Evolutionary conservation across 1,140 invertebrate species (phyloP).

Genomic region (Meloidogyne hapla): DNA sequence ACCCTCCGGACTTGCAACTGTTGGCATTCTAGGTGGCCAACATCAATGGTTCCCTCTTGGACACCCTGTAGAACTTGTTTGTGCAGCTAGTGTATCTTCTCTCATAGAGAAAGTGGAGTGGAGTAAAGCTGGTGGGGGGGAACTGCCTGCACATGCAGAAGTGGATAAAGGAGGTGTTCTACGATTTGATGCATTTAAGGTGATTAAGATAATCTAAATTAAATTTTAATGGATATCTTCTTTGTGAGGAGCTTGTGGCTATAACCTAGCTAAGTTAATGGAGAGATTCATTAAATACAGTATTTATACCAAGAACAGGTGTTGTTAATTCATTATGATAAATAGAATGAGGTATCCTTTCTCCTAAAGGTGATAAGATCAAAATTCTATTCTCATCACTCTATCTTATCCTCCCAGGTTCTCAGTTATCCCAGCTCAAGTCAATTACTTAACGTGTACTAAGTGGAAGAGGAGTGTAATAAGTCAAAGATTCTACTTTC

Average conservation of each 20-base stretch:
- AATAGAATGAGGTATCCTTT: not conserved
- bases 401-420: too few relatives aligned
- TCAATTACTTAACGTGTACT: too few relatives aligned
- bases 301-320: too few relatives aligned
- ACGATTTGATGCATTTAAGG: slow-evolving; percentile 61
- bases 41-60: slow-evolving; percentile 58
- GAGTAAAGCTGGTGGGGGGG: slow-evolving; percentile 39
- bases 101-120: slow-evolving; percentile 60
- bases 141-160: slow-evolving; percentile 55
- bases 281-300: too few relatives aligned
- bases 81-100: slow-evolving; percentile 56
- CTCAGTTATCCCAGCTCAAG: not conserved
- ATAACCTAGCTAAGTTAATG: too few relatives aligned
- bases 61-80: slow-evolving; percentile 56
- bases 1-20: slow-evolving; percentile 53
- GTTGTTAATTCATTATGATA: not conserved
- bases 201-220: slow-evolving; percentile 17
- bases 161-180: slow-evolving; percentile 59
- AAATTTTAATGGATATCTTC: slow-evolving; percentile 22
- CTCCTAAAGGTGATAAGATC: not conserved
- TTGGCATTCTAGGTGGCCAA: slow-evolving; percentile 59
- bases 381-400: too few relatives aligned
- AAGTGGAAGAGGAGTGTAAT: too few relatives aligned
- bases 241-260: too few relatives aligned
- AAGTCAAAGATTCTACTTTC: too few relatives aligned